phyloP scores from a whole-genome alignment of 2,113 vertebrate genomes.

The Orcinus orca region DNA sequence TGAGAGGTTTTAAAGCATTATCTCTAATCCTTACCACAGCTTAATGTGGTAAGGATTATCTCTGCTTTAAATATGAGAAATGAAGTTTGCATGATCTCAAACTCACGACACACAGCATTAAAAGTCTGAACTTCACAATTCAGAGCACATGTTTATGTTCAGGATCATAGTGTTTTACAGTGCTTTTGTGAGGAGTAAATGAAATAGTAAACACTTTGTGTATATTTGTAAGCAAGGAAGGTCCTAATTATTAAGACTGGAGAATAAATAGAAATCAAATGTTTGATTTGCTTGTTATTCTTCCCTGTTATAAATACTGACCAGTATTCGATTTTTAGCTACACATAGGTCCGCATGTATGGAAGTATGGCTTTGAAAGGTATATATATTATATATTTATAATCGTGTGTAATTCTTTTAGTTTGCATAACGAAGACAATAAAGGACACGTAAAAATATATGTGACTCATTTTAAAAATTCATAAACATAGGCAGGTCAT shows the following conservation, averaged over 20 bases:
- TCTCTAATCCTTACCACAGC: slow-evolving; percentile 19
- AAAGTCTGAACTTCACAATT: slow-evolving; percentile 19
- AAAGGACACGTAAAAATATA: slow-evolving; percentile 10
- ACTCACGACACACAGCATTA: background rate
- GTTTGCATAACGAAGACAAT: background rate
- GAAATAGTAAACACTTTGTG: background rate
- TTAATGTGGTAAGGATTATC: background rate
- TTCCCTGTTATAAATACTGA: background rate
- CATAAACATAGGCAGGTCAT: background rate
- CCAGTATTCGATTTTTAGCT: background rate
- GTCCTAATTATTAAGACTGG: background rate
- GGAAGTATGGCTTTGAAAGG: background rate
- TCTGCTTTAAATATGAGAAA: slow-evolving; percentile 26
- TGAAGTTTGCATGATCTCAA: background rate
- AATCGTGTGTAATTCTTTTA: background rate
- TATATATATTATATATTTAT: background rate
- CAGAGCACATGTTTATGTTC: background rate
- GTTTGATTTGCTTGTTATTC: background rate
- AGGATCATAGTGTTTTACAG: background rate
- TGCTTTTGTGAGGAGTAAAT: background rate
- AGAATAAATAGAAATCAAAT: slow-evolving; percentile 17
- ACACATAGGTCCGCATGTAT: background rate
- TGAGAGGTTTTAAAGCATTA: slow-evolving; percentile 31
- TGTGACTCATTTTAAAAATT: background rate
- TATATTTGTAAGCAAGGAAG: background rate